Percentiles rank a stretch among this genome's conserved stretches.
These are phyloP conservation scores for Rhagologus leucostigma DNA, from an alignment of 2,113 vertebrate species.

Conservation along the genomic window DNA sequence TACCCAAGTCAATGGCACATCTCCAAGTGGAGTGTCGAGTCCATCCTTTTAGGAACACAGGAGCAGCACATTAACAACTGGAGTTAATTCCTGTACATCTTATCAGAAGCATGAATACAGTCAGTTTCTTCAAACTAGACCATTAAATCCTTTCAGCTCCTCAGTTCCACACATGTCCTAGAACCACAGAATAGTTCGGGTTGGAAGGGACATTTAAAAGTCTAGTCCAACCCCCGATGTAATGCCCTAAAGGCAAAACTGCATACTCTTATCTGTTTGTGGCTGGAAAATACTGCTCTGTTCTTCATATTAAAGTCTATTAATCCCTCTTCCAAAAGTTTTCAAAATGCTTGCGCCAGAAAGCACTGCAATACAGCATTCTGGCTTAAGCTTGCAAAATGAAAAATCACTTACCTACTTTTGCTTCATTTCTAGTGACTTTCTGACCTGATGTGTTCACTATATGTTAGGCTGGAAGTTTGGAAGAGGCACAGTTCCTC, in stretches of 20 bases:
- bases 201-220: neutral
- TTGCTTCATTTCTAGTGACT: neutral
- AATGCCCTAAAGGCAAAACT: neutral
- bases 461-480: neutral
- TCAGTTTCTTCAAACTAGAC: neutral
- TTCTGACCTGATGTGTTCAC: neutral
- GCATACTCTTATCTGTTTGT: neutral
- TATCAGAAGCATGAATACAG: neutral
- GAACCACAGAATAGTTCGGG: neutral
- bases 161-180: neutral
- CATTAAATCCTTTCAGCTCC: neutral
- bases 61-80: neutral
- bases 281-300: neutral
- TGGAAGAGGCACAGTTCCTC: neutral
- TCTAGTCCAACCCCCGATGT: accelerated
- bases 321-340: neutral
- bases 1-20: neutral
- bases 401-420: neutral
- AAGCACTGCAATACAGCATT: neutral
- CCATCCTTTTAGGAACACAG: neutral
- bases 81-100: neutral
- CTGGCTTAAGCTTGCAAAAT: neutral
- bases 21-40: neutral
- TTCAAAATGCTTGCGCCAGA: neutral
- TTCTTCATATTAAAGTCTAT: neutral